Base-by-base conservation (phyloP, 2,113 vertebrate species). In the Atlantisia rogersi region DNA sequence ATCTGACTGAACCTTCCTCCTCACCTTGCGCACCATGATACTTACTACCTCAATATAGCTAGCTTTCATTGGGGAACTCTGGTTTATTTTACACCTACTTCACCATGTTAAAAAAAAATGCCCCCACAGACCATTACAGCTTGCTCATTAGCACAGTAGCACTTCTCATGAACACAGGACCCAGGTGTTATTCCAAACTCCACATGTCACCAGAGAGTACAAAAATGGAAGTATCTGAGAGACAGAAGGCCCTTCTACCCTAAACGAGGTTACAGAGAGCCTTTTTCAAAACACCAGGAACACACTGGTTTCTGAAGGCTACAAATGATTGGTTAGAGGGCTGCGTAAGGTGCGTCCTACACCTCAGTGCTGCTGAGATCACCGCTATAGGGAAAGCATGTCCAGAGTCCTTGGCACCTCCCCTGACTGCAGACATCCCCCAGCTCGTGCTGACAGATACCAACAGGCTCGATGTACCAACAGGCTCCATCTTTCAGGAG, bases 241-340 rank as follows among this genome's bases (percentile, higher is more conserved):
- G 50, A 42, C 35, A 63, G 32, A 13, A 44, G 64, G 32, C 35
- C 58, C 39, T 62, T 32, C 44, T 39, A 39, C 29, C n/a, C n/a
- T 65, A 75, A 40, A 56, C 40, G 48, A 68, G 25, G 25, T 76
- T 69, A 31, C 31, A 32, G 8, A 24, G 15, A 75, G 21, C 28
- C 28, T 63, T 63, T 76, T 52, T 22, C 26, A 39, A 69, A 92
- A 55, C 60, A 52, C 25, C 44, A 40, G 15, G 37, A 67, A 48
- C 22, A 50, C 50, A 10, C 44, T 31, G 24, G 52, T 31, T 68
- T 82, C 42, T 58, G 24, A 20, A n/a, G 21, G 10, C 31, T 44
- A 37, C 32, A 82, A 69, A 48, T 0, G 1, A 37, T 28, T 1
- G 0, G 0, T 19, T 14, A 52, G 63, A 76, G 40, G 25, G 21